Evolutionary conservation across 2,797 vertebrate genomes (phyloP).

Genomic region (Tiaroga cobitis): DNA sequence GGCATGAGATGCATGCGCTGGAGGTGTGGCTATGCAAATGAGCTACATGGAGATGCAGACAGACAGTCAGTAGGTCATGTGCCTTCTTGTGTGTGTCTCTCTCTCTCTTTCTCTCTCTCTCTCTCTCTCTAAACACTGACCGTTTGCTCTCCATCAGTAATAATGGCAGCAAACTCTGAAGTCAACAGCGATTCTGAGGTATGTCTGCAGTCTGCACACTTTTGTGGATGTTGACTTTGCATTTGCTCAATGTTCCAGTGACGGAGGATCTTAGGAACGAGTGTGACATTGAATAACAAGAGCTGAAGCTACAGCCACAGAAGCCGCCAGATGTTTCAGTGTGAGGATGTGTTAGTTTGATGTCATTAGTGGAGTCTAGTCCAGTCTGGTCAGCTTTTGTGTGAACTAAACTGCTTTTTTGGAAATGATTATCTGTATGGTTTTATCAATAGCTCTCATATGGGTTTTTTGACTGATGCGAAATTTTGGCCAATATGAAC

Average conservation of each 20-base stretch:
- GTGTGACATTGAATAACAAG: neutral
- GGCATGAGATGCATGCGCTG: neutral
- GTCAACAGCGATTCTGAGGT: conserved; percentile 59
- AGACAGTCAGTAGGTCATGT: conserved; percentile 18
- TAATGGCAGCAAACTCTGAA: conserved; percentile 58
- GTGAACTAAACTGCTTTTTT: neutral
- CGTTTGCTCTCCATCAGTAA: conserved; percentile 12
- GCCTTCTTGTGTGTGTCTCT: conserved; percentile 14
- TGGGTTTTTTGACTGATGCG: neutral
- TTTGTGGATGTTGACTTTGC: neutral
- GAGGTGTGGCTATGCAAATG: conserved; percentile 39
- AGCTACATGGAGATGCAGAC: conserved; percentile 6
- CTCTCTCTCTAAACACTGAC: neutral
- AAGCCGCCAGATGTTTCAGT: neutral
- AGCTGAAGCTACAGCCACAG: too few species aligned
- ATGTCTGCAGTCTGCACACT: conserved; percentile 46
- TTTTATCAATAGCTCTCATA: neutral
- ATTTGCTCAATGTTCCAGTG: neutral
- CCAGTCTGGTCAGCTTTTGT: neutral
- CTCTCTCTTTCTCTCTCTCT: conserved; percentile 36
- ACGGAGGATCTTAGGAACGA: neutral
- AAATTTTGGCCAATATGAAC: neutral
- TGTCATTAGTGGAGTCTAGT: neutral
- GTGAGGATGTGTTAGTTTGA: neutral
- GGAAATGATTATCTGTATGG: neutral